Conservation (phyloP, 2,888 invertebrate genomes). For the Rhabditophanes sp. region DNA sequence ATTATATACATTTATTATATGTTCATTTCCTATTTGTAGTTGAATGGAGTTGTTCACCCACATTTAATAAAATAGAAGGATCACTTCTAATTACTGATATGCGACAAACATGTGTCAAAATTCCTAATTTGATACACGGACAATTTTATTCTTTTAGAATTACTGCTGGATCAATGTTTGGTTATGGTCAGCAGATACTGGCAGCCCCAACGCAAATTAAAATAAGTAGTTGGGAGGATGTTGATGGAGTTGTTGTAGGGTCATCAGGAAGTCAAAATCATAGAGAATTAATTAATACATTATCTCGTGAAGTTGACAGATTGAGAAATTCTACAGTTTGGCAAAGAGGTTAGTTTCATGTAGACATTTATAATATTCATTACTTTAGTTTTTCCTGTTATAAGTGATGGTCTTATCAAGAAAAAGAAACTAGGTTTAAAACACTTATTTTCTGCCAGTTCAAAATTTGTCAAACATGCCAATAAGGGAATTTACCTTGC, state of each 20-base stretch:
- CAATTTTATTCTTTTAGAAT: conserved; percentile 74
- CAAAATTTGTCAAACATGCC: conserved; percentile 85
- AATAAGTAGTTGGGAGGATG: conserved; percentile 20
- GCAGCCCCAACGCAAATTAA: conserved; percentile 56
- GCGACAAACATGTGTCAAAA: conserved; percentile 40
- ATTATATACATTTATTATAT: too few species aligned
- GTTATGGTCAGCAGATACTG: conserved; percentile 63
- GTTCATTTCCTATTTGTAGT: conserved; percentile 51
- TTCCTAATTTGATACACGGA: conserved; percentile 44
- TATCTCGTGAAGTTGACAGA: conserved; percentile 26
- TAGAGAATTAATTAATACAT: conserved; percentile 12
- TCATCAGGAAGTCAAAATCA: conserved; percentile 9
- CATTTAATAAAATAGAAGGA: conserved; percentile 66
- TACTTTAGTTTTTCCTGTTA: conserved; percentile 22
- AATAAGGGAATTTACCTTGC: conserved; percentile 83
- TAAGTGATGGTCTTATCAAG: conserved; percentile 12
- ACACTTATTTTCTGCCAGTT: conserved; percentile 81
- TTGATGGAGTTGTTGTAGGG: conserved; percentile 19
- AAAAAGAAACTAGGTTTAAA: conserved; percentile 54
- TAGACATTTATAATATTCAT: conserved; percentile 1
- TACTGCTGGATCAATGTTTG: conserved; percentile 78
- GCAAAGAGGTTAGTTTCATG: conserved; percentile 20
- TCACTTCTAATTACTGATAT: conserved; percentile 60
- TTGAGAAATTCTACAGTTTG: conserved; percentile 29
- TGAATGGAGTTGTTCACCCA: conserved; percentile 76